These are phyloP conservation scores for Rhinichthys klamathensis DNA, from an alignment of 2,113 vertebrate species.

Conservation along the genomic window DNA sequence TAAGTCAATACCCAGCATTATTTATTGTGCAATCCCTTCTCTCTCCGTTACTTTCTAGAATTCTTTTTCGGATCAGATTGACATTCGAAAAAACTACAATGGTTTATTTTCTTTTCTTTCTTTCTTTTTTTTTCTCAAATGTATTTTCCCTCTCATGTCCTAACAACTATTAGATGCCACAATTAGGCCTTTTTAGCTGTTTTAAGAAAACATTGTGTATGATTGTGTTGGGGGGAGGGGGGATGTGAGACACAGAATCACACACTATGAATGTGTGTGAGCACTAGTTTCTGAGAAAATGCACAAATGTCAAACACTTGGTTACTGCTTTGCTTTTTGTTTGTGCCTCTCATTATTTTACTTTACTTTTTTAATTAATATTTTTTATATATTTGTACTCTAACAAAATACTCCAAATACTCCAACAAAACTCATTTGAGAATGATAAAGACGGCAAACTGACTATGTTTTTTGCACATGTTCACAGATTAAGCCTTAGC, in stretches of 20 bases:
- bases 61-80: neutral
- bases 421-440: constrained; percentile 2
- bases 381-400: constrained; percentile 57
- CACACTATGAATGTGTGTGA: constrained; percentile 15
- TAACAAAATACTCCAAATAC: constrained; percentile 48
- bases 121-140: neutral
- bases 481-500: constrained; percentile 77
- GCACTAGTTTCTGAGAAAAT: constrained; percentile 9
- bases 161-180: neutral
- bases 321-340: neutral
- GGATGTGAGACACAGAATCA: neutral
- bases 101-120: neutral
- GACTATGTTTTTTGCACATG: constrained; percentile 74
- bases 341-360: neutral
- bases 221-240: constrained; percentile 51
- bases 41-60: neutral
- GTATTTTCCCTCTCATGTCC: neutral
- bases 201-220: neutral
- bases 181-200: constrained; percentile 14
- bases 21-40: neutral
- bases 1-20: neutral
- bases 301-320: constrained; percentile 2
- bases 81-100: neutral
- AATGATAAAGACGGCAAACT: constrained; percentile 60
- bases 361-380: neutral